Base-by-base conservation (phyloP, 2,797 vertebrate genomes). In the Rhinophrynus dorsalis region DNA sequence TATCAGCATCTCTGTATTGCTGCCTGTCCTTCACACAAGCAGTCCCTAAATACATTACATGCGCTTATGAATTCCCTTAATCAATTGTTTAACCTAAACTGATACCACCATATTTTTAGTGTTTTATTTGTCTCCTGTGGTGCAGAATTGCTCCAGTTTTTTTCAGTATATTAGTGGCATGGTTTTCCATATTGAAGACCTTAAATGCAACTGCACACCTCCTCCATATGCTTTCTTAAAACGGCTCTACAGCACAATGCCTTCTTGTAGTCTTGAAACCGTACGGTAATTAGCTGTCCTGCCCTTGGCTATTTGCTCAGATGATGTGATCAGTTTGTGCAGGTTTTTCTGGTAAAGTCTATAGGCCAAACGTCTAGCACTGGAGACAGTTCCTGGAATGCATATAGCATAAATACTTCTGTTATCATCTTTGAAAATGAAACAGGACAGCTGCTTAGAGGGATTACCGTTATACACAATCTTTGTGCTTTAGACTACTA, bases 341-440 rank as follows among this genome's bases (percentile, higher is more conserved):
- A 66, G 12, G 33, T 65, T 27, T 23, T 64, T 40, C 60, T 64
- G 52, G 32, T 58, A 26, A 40, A 64, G 54, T 56, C n/a, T 57
- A 74, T 2, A 45, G 66, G 64, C 30, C 60, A 58, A 17, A 57
- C 40, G 56, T 72, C 71, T 74, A 68, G 72, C 21, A 21, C 48
- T 67, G 40, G 75, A 72, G 48, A 52, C n/a, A 45, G 45, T 55
- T 80, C 54, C 70, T 76, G 61, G 59, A 78, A 55, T 71, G 76
- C 0, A 77, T 15, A 72, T 78, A 72, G 57, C 58, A 74, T 18
- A 64, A 8, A 47, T 69, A 60, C 44, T 61, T 75, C 57, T 57
- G 23, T 32, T 78, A 72, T 80, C 52, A 65, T 56, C 24, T 24
- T 68, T 32, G 58, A 65, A 64, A 63, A 69, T 48, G 61, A 67